Evolutionary conservation across 2,797 vertebrate genomes (phyloP), one percentile per base, ranked within the genome.

Genomic region (Anguilla pacifica): DNA sequence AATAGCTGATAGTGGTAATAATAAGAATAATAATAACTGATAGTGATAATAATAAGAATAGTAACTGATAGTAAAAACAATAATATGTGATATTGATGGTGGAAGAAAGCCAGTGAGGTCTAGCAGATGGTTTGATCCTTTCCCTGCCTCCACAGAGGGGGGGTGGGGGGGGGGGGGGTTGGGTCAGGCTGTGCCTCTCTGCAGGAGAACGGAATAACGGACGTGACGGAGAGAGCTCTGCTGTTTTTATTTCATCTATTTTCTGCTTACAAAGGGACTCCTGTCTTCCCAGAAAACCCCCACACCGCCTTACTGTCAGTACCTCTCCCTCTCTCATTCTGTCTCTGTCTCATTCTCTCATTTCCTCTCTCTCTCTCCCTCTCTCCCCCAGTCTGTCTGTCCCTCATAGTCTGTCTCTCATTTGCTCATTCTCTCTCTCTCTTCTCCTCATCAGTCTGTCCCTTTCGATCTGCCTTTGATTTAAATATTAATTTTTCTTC

Each of bases 261-360:
- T 88, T 86, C 28, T 86, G 84, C 70, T 88, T 89, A 94, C 94
- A 95, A 95, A 94, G 93, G 92, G 90, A 82, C 86, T 90, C 88
- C 87, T 94, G 92, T 92, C 53, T 86, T 83, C 51, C 77, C 46
- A 4, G 35, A 5, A 51, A 51, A 5, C 77, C 86, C 79, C 77
- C 9, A 72, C 72, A 59, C 74, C 72, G 57, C 46, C 89, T 77
- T 84, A 90, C 87, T 85, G 84, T 87, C 55, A 35, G 19, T 79
- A 72, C 46, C 64, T 35, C 53, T 74, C 19, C 39, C 19, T 53
- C 72, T 49, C 35, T 67, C 70, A 2, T 46, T 46, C 39, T 64
- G 51, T 83, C 89, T 64, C 79, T 83, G 87, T 88, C 55, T 83
- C 82, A 57, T 83, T 90, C 87, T 84, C 85, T 87, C 43, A 43